These are phyloP conservation scores for Proterorhinus semilunaris DNA, from an alignment of 2,113 vertebrate genomes.

Conservation along the genomic window DNA sequence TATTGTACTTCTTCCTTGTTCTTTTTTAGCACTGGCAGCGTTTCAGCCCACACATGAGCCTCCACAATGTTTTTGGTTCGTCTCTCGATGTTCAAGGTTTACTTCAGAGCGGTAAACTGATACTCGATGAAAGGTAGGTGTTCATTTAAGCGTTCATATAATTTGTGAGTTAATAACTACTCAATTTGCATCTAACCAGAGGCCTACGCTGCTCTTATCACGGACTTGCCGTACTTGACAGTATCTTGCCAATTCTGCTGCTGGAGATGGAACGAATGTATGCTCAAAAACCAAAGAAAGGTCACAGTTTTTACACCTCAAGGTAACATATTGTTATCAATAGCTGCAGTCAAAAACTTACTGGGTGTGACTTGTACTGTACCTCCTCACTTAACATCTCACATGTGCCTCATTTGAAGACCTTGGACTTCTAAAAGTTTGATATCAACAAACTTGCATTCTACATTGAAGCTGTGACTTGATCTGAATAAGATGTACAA, in stretches of 20 bases:
- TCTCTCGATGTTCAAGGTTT: conserved; percentile 69
- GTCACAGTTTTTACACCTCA: conserved; percentile 4
- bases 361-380: not conserved
- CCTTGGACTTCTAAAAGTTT: no score
- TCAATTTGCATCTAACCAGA: conserved; percentile 57
- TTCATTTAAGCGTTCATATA: not conserved
- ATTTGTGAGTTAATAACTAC: not conserved
- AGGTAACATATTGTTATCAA: not conserved
- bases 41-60: conserved; percentile 75
- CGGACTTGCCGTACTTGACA: conserved; percentile 87
- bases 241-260: conserved; percentile 84
- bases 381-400: not conserved
- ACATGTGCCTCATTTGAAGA: not conserved
- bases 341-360: no score
- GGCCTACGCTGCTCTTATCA: conserved; percentile 86
- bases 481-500: no score
- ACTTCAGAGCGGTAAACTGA: conserved; percentile 68
- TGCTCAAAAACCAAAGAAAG: not conserved
- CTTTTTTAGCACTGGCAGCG: conserved; percentile 80
- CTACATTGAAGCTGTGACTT: no score
- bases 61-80: conserved; percentile 73
- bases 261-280: conserved; percentile 73
- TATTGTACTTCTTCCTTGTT: not conserved
- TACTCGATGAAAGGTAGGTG: conserved; percentile 82
- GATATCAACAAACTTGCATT: no score